Conservation (phyloP, 1,140 invertebrate genomes). For the Brachionus sp. region DNA sequence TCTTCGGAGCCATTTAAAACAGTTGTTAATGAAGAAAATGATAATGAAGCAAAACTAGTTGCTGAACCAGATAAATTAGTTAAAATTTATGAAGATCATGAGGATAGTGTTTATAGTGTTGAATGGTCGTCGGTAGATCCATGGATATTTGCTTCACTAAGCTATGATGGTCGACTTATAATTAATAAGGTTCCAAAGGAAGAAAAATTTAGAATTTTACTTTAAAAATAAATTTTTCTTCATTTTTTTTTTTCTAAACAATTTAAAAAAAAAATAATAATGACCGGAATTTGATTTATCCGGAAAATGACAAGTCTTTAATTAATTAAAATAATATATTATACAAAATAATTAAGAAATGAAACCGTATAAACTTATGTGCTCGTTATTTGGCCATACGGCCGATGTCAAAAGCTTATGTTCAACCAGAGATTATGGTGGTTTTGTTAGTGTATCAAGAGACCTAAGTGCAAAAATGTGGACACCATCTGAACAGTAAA, state of each 20-base stretch:
- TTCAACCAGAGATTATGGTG: conserved; percentile 1
- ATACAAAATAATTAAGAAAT: neutral
- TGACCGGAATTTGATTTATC: neutral
- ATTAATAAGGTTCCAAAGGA: conserved; percentile 84
- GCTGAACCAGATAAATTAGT: conserved; percentile 70
- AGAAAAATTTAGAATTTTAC: conserved; percentile 52
- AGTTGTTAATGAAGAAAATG: conserved; percentile 45
- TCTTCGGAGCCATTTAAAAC: conserved; percentile 72
- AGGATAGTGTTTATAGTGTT: conserved; percentile 92
- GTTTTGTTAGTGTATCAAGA: conserved; percentile 44
- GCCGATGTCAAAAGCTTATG: conserved; percentile 41
- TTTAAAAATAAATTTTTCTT: conserved; percentile 26
- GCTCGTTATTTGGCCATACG: conserved; percentile 26
- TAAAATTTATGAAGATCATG: conserved; percentile 87
- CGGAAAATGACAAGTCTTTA: neutral
- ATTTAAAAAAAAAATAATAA: neutral
- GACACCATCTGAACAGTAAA: neutral
- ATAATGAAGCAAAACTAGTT: neutral
- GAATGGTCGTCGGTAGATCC: conserved; percentile 95
- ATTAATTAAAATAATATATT: too few relatives aligned
- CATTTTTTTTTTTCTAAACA: neutral
- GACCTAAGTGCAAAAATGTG: conserved; percentile 36
- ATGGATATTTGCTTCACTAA: conserved; percentile 94
- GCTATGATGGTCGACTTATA: conserved; percentile 88
- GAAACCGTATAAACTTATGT: conserved; percentile 41